Evolutionary conservation across 2,888 invertebrate genomes (phyloP).

Genomic region (Tiliacea aurago): DNA sequence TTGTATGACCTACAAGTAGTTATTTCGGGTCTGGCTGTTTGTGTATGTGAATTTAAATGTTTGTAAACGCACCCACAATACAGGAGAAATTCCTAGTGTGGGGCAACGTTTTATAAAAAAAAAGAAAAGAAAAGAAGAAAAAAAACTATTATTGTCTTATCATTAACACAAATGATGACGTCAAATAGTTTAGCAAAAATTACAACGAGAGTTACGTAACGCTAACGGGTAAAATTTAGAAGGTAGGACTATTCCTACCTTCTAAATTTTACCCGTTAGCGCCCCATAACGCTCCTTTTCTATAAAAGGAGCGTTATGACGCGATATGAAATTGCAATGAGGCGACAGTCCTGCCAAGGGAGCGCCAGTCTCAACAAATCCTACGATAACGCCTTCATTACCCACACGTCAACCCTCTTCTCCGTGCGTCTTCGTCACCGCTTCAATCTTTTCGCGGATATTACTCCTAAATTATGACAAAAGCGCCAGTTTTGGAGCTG

Average conservation of each 20-base stretch:
- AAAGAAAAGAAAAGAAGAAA: too few species aligned
- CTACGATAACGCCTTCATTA: conserved; percentile 87
- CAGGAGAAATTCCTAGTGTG: too few species aligned
- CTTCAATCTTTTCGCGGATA: conserved; percentile 89
- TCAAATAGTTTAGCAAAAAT: conserved; percentile 16
- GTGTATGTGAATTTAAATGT: too few species aligned
- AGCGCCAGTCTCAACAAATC: conserved; percentile 76
- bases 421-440: conserved; percentile 81
- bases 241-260: conserved; percentile 68
- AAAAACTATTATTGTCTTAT: not conserved
- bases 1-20: too few species aligned
- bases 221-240: conserved; percentile 39
- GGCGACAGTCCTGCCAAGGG: conserved; percentile 60
- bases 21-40: too few species aligned
- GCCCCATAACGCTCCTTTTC: too few species aligned
- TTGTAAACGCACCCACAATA: too few species aligned
- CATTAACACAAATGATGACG: not conserved
- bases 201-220: conserved; percentile 4
- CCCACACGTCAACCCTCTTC: conserved; percentile 89
- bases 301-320: conserved; percentile 73
- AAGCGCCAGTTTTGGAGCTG: conserved; percentile 80
- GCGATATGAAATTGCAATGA: conserved; percentile 80
- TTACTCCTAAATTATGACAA: conserved; percentile 88
- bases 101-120: too few species aligned
- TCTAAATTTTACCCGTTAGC: too few species aligned